Evolutionary conservation across 2,888 invertebrate species (phyloP).

Genomic region (Beris morrisii): DNA sequence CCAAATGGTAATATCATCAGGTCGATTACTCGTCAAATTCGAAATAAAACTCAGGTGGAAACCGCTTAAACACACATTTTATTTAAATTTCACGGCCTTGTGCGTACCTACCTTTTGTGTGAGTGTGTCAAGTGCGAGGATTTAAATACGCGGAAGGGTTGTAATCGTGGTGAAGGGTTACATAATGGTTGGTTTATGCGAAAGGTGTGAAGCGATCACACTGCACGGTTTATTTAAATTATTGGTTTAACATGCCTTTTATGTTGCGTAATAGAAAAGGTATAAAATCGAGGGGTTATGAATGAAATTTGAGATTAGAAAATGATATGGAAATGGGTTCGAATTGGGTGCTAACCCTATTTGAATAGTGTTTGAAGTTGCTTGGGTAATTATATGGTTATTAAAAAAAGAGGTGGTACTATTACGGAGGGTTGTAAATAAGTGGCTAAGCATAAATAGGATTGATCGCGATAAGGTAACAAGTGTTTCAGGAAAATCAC

Average conservation of each 20-base stretch:
- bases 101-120: conserved; percentile 18
- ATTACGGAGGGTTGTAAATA: no score
- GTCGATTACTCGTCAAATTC: conserved; percentile 20
- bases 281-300: no score
- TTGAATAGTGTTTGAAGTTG: no score
- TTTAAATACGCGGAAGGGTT: conserved; percentile 12
- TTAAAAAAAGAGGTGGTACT: no score
- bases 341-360: no score
- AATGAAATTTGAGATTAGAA: no score
- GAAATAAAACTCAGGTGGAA: conserved; percentile 15
- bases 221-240: conserved; percentile 25
- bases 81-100: conserved; percentile 36
- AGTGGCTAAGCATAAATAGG: no score
- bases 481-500: no score
- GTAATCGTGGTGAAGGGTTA: conserved; percentile 23
- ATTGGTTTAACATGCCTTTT: conserved; percentile 20
- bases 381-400: no score
- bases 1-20: conserved; percentile 15
- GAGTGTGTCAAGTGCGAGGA: conserved; percentile 22
- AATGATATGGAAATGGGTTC: no score
- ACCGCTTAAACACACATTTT: conserved; percentile 31
- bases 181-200: conserved; percentile 2
- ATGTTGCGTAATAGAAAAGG: no score
- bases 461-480: no score
- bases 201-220: background rate